A percentile compares a stretch with the other conserved stretches of the same genome.
Conservation (phyloP, 2,797 vertebrate species). For the Todus mexicanus region DNA sequence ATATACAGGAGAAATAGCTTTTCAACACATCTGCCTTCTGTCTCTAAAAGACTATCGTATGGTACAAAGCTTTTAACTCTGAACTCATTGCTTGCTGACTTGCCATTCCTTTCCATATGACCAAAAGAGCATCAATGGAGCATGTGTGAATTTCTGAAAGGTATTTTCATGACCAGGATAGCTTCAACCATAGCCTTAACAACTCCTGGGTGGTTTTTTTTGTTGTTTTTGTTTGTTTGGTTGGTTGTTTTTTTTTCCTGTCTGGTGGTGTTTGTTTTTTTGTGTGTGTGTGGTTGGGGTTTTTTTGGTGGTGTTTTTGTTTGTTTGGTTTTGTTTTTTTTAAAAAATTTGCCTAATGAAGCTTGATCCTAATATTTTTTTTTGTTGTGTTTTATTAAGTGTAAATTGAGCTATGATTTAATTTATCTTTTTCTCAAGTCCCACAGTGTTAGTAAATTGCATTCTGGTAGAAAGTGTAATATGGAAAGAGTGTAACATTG, state of each 20-base stretch:
- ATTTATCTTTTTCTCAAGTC: neutral
- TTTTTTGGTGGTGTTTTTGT: too few relatives aligned
- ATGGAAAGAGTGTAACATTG: neutral
- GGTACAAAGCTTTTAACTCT: neutral
- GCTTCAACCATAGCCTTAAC: neutral
- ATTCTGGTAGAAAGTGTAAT: neutral
- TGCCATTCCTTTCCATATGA: neutral
- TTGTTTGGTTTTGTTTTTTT: neutral
- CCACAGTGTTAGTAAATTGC: neutral
- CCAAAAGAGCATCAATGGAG: neutral
- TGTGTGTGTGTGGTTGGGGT: too few relatives aligned
- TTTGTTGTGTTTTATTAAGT: neutral
- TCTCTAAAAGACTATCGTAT: neutral
- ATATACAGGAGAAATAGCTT: neutral
- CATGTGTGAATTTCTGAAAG: neutral
- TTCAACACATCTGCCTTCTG: neutral
- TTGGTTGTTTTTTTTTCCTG: accelerated
- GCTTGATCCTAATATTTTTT: neutral
- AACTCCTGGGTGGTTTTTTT: neutral
- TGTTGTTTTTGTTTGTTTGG: too few relatives aligned
- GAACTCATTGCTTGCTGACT: neutral
- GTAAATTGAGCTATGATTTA: neutral
- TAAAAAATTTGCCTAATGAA: neutral
- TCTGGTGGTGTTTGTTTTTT: too few relatives aligned
- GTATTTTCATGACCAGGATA: neutral